A percentile compares a stretch with the other conserved stretches of the same genome.
phyloP scores from a whole-genome alignment of 2,113 vertebrate species.

The Eulemur rufifrons region DNA sequence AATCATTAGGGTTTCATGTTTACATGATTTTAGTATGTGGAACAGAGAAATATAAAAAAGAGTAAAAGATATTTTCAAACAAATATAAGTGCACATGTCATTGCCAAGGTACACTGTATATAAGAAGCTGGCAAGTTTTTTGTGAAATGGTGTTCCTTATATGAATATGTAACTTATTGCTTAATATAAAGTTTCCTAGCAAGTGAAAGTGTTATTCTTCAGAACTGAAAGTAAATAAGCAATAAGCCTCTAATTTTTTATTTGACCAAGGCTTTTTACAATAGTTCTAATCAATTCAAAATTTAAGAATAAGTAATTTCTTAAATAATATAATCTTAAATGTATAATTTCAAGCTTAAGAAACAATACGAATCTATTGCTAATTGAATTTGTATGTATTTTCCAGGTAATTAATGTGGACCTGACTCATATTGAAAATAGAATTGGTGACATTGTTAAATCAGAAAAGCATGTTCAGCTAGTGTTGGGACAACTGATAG shows the following conservation, averaged over 20 bases:
- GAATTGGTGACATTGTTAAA: conserved; percentile 92
- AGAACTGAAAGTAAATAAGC: conserved; percentile 28
- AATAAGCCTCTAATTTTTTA: not conserved
- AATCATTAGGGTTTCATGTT: not conserved
- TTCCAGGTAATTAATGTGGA: conserved; percentile 95
- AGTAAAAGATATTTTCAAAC: not conserved
- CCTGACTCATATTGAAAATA: conserved; percentile 93
- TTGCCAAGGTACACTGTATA: not conserved
- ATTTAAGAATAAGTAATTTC: conserved; percentile 41
- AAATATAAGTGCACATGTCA: not conserved
- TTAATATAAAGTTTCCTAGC: conserved; percentile 1
- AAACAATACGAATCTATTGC: conserved; percentile 53
- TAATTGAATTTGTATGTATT: conserved; percentile 49
- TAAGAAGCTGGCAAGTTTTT: not conserved
- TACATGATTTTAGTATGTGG: not conserved
- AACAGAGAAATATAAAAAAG: not conserved
- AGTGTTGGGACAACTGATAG: conserved; percentile 94
- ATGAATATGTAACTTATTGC: not conserved
- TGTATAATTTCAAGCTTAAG: conserved; percentile 21
- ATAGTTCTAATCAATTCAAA: conserved; percentile 53
- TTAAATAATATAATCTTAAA: not conserved
- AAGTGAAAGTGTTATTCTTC: not conserved
- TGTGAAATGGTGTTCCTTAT: not conserved
- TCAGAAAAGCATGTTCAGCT: conserved; percentile 91
- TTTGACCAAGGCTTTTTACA: not conserved